Conservation (phyloP, 1,140 invertebrate genomes). For the Pachyrhynchus sulphureomaculatus region DNA sequence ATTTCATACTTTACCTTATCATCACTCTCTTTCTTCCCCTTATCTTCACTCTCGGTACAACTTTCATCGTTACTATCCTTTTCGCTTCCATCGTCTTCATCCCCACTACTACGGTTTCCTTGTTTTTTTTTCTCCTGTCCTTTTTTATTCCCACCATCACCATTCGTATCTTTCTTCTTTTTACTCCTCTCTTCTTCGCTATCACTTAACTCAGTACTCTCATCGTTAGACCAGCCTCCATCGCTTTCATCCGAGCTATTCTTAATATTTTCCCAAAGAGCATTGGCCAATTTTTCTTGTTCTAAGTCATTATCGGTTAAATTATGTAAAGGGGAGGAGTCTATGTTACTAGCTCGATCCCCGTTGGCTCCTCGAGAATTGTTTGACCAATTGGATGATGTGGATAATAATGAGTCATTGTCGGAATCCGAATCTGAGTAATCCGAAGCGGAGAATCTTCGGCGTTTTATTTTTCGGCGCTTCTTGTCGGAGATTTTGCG, state of each 20-base stretch:
- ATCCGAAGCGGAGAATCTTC: neutral
- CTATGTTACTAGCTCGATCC: no score
- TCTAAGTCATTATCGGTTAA: neutral
- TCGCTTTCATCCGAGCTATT: constrained; percentile 11
- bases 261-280: constrained; percentile 5
- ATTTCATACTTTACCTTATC: neutral
- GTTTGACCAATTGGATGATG: no score
- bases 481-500: neutral
- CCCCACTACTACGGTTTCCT: no score
- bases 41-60: neutral
- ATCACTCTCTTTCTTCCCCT: neutral
- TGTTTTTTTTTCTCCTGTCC: neutral
- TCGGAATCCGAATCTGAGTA: neutral
- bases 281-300: neutral
- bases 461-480: neutral
- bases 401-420: neutral
- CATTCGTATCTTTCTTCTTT: neutral
- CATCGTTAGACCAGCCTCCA: no score
- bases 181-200: neutral
- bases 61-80: neutral
- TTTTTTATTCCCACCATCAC: neutral
- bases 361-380: no score
- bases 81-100: neutral
- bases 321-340: no score
- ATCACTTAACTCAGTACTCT: neutral